Evolutionary conservation across 2,797 vertebrate species (phyloP), one percentile per base, ranked within the genome.

Genomic region (Tokudaia muenninki): DNA sequence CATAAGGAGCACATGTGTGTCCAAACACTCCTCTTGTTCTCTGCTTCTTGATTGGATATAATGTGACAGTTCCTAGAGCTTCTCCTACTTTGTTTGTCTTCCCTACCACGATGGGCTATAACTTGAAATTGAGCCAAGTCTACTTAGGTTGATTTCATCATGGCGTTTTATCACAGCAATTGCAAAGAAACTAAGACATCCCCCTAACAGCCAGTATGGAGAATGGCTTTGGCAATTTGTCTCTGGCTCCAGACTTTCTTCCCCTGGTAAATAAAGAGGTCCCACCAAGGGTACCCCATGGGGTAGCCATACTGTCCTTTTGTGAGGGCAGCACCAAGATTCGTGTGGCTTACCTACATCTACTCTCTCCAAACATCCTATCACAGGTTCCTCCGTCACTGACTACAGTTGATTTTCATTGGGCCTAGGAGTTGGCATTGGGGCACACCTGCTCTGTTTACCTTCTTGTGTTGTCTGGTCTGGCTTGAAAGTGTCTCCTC

Each of bases 321-420:
- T 41, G 0, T 50, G 79, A 75, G 3, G 57, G 31, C 52, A 67
- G 59, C 19, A 34, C 31, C 31, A 0, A 2, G 74, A 34, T 12
- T 1, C 0, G 11, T 3, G 21, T 2, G 1, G 11, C 22, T 44
- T 31, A 41, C 0, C 13, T 0, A 0, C 22, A 9, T 75, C 29
- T 55, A 10, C 59, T 14, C 16, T 44, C 37, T 55, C 63, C 44
- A 2, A 16, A n/a, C 12, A 63, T 37, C 55, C 63, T 2, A 1
- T 22, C n/a, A 3, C 37, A 87, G 67, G 44, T 29, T n/a, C 34
- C n/a, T 72, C 12, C 41, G 31, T 26, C 9, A 8, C n/a, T 1
- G 2, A 57, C 34, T 55, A 55, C 6, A 44, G n/a, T 37, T 37
- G 87, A 24, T 59, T 89, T 50, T 29, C 13, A 6, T 0, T 22